Evolutionary conservation across 2,797 vertebrate species (phyloP).

Genomic region (Notoglanidium macrostoma): DNA sequence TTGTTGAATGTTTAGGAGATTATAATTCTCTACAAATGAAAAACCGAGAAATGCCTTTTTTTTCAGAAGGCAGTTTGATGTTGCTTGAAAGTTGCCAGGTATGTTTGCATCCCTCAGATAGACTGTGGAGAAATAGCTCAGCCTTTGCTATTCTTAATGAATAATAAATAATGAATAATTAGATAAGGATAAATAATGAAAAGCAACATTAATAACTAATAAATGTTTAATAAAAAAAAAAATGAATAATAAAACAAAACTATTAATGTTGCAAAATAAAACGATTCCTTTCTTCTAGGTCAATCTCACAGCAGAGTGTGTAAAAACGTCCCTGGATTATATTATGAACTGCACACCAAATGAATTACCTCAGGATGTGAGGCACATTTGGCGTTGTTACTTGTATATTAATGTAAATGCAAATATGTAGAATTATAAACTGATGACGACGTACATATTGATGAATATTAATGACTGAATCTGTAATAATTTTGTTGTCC

Average conservation of each 20-base stretch:
- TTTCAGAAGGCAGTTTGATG: neutral
- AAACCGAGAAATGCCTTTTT: neutral
- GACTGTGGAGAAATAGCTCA: neutral
- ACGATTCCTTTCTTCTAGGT: neutral
- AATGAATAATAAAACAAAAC: neutral
- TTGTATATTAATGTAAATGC: neutral
- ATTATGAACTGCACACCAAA: neutral
- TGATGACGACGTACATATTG: too few relatives aligned
- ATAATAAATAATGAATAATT: too few relatives aligned
- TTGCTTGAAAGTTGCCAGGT: neutral
- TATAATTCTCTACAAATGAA: neutral
- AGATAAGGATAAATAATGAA: too few relatives aligned
- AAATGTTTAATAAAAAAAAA: neutral
- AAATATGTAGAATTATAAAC: too few relatives aligned
- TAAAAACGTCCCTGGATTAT: neutral
- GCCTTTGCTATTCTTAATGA: too few relatives aligned
- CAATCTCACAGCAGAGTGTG: neutral
- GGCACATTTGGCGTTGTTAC: neutral
- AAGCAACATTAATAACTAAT: too few relatives aligned
- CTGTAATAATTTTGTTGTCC: neutral
- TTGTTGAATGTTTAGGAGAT: neutral
- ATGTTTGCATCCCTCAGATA: neutral
- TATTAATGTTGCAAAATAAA: neutral
- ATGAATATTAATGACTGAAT: neutral
- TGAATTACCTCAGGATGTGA: neutral